Base-by-base conservation (phyloP, 2,888 invertebrate genomes). In the Eristalis tenax region DNA sequence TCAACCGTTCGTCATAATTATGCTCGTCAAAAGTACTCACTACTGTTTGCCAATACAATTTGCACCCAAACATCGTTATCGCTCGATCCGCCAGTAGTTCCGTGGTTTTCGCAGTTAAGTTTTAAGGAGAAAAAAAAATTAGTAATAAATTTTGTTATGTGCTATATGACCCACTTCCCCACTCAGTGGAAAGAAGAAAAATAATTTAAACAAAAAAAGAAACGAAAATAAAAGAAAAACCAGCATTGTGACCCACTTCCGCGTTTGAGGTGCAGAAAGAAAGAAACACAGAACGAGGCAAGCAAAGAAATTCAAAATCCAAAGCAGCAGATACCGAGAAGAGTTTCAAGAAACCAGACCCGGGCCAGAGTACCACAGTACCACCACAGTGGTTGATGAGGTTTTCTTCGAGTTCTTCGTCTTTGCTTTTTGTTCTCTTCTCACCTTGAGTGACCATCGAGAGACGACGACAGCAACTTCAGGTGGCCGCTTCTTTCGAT, bases 221-320 rank as follows among this genome's bases (percentile, higher is more conserved):
- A 87, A 79, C 83, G 71, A 87, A 83, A 87, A 87, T 73, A 75
- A 87, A 79, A 80, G 80, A 83, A 87, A 87, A 87, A 70, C 79
- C 79, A 87, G 75, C 83, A 87, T 73, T 81, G 71, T 87, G 87
- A 87, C 87, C 87, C 83, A 87, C 83, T 87, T 87, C 83, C 83
- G 79, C 71, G 83, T 87, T 87, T 76, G 66, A 80, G 76, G 63
- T 73, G 66, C 66, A 71, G 65, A 84, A 75, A 64, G 63, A 71
- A 66, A 35, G 38, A 57, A 56, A 65, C 32, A 22, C 59, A 18
- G 13, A 43, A 63, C 63, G 35, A 57, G 61, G 61, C 56, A 59
- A 63, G 23, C 57, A 63, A 80, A 80, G 75, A 81, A 70, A 75
- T 70, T 75, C 69, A 69, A 81, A 81, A 69, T 69, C 57, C 38